Percentiles rank a stretch among this genome's conserved stretches.
Evolutionary conservation across 2,888 invertebrate genomes (phyloP).

Genomic region (Corbicula japonica): DNA sequence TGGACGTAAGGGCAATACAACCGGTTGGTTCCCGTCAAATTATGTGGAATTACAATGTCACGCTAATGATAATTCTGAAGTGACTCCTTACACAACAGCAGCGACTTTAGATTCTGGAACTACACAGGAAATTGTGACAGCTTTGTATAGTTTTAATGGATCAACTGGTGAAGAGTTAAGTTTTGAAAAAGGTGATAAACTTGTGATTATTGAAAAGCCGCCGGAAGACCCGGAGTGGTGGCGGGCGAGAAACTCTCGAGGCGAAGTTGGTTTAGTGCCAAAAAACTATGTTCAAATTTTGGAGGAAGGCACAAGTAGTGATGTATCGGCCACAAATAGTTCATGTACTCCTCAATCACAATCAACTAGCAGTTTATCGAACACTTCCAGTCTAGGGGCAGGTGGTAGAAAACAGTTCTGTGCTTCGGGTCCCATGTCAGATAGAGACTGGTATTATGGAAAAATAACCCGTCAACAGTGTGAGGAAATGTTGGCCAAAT

Average conservation of each 20-base stretch:
- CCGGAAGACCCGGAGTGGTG: conserved; percentile 99
- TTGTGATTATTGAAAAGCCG: conserved; percentile 98
- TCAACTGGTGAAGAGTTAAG: conserved; percentile 94
- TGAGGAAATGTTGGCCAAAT: conserved; percentile 97
- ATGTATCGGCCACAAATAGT: conserved; percentile 73
- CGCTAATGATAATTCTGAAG: conserved; percentile 64
- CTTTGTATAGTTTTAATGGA: conserved; percentile 94
- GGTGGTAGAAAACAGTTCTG: conserved; percentile 80
- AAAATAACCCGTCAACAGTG: conserved; percentile 98
- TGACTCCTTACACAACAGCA: conserved; percentile 78
- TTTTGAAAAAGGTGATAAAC: conserved; percentile 97
- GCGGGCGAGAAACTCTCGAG: conserved; percentile 96
- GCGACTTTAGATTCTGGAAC: conserved; percentile 71
- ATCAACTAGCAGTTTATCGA: conserved; percentile 84
- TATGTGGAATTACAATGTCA: conserved; percentile 90
- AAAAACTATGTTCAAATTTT: conserved; percentile 87
- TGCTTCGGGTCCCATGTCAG: conserved; percentile 83
- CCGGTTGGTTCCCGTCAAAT: conserved; percentile 99
- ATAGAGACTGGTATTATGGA: conserved; percentile 97
- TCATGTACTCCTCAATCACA: conserved; percentile 84
- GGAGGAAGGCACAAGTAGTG: conserved; percentile 70
- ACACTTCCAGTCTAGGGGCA: conserved; percentile 77
- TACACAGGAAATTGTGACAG: conserved; percentile 94
- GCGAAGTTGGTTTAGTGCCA: conserved; percentile 97
- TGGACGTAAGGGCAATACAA: conserved; percentile 89